Evolutionary conservation across 2,797 vertebrate genomes (phyloP).

Genomic region (Lepus oiostolus): DNA sequence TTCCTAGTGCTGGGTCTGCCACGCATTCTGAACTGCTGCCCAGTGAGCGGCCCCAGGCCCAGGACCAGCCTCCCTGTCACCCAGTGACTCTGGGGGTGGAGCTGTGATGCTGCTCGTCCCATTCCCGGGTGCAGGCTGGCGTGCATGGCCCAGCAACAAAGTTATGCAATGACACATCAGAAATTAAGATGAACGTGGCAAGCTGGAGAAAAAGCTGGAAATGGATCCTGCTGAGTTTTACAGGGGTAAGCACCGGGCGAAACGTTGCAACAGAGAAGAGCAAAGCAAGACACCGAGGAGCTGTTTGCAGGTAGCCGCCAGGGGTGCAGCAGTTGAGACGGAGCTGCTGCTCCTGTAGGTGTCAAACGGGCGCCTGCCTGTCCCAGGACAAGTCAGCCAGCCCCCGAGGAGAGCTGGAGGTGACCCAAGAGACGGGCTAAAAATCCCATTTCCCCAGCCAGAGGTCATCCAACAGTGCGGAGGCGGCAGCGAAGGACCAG

Average conservation of each 20-base stretch:
- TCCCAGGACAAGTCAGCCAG: not conserved
- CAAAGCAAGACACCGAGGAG: not conserved
- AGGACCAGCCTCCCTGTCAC: not conserved
- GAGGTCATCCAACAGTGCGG: not conserved
- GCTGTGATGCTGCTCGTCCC: not conserved
- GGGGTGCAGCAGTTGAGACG: not conserved
- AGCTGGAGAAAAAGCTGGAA: conserved; percentile 26
- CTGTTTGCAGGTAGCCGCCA: not conserved
- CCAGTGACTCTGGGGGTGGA: not conserved
- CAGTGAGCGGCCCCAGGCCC: not conserved
- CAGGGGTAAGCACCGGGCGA: not conserved
- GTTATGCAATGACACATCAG: not conserved
- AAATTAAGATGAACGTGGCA: conserved; percentile 37
- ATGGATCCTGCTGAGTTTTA: not conserved
- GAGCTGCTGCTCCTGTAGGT: not conserved
- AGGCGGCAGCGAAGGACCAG: not conserved
- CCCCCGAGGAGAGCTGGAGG: not conserved
- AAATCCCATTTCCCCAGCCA: not conserved
- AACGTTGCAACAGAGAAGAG: not conserved
- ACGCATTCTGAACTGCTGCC: not conserved
- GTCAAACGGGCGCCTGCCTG: not conserved
- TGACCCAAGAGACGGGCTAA: not conserved
- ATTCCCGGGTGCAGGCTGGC: not conserved
- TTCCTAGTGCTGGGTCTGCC: not conserved
- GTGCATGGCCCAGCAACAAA: not conserved